Evolutionary conservation across 2,888 invertebrate genomes (phyloP), one percentile per base, ranked within the genome.

Genomic region (Tuta absoluta): DNA sequence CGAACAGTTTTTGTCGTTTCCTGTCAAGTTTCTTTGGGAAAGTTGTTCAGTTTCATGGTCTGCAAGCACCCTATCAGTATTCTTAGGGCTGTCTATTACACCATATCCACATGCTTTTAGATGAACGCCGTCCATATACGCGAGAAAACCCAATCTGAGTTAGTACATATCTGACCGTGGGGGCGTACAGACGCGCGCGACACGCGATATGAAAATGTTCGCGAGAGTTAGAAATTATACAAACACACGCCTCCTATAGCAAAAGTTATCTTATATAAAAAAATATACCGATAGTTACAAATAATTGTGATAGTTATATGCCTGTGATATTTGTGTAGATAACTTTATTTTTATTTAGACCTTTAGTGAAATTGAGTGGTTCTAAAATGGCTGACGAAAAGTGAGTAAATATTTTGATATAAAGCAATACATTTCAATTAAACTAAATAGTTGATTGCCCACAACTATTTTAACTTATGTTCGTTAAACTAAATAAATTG

Each of bases 321-420:
- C 51, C 56, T 56, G 56, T 56, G 56, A 56, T 56, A 56, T 56
- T 56, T 4, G 56, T 56, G 56, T 56, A 56, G 56, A 56, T 10
- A 28, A 24, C 14, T 56, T 56, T 33, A 33, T 17, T 17, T 33
- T 23, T 23, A 33, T 56, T 24, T 53, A 24, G 53, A n/a, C 28
- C 24, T 28, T 19, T 33, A 56, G 56, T 56, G 56, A 33, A 28
- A 17, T 23, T 53, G 5, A n/a, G 56, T 56, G 56, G 14, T 56
- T 33, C n/a, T n/a, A 56, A 28, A 56, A 56, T 56, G 56, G 33
- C 56, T 7, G 56, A 56, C 24, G 33, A 56, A 33, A 56, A 56
- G 56, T 56, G 11, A 56, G 56, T 56, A 56, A 8, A 33, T 24
- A n/a, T 24, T 28, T 2, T 14, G 12, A 21, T 53, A 24, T n/a